Conservation (phyloP, 2,797 vertebrate genomes). For the Leucoraja ocellata region DNA sequence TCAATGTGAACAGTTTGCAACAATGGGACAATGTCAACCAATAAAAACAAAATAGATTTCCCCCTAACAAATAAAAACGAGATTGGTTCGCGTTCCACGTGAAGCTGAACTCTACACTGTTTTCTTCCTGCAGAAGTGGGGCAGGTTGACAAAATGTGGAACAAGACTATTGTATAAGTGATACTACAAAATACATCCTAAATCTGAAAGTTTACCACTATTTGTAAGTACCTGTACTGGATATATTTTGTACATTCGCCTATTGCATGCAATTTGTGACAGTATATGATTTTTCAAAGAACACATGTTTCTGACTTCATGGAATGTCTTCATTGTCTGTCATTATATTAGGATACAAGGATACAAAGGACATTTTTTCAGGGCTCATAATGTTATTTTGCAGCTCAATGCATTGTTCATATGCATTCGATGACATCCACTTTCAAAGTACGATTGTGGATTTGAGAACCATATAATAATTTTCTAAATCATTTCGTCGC, state of each 20-base stretch:
- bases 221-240: neutral
- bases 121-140: neutral
- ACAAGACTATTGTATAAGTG: neutral
- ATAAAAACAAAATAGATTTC: neutral
- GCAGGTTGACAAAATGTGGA: neutral
- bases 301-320: neutral
- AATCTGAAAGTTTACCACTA: neutral
- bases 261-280: neutral
- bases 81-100: neutral
- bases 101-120: neutral
- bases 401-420: neutral
- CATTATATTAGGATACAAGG: too few species aligned
- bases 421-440: neutral
- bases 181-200: neutral
- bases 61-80: neutral
- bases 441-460: neutral
- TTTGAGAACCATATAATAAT: neutral
- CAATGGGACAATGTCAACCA: neutral
- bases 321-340: neutral
- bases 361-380: too few species aligned
- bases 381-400: neutral
- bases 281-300: neutral
- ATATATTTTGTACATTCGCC: neutral
- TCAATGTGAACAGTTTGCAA: too few species aligned
- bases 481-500: neutral